Conservation (phyloP, 2,888 invertebrate genomes). For the Parnassius glacialis region DNA sequence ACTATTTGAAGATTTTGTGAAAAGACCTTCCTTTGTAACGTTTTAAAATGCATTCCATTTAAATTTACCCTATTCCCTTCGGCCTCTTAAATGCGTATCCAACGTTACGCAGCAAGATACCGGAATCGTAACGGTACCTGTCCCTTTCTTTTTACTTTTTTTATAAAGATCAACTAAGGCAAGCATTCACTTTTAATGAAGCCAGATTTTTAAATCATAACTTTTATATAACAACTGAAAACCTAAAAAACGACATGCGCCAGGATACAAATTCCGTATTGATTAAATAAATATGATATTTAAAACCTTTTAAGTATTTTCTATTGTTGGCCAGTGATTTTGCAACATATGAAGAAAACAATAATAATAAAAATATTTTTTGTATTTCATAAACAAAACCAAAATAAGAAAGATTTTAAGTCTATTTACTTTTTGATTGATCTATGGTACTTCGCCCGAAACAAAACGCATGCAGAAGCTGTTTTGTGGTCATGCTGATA, state of each 20-base stretch:
- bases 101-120: slow-evolving; percentile 50
- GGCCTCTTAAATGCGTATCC: slow-evolving; percentile 26
- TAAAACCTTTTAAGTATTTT: too few relatives aligned
- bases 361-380: too few relatives aligned
- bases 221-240: slow-evolving; percentile 7
- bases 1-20: background rate
- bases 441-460: slow-evolving; percentile 48
- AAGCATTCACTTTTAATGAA: slow-evolving; percentile 76
- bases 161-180: slow-evolving; percentile 50
- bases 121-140: slow-evolving; percentile 70
- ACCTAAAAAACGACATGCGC: too few relatives aligned
- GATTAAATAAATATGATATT: too few relatives aligned
- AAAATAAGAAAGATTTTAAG: slow-evolving; percentile 18
- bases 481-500: slow-evolving; percentile 64
- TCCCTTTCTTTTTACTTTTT: slow-evolving; percentile 67
- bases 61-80: slow-evolving; percentile 33
- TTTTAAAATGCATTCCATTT: background rate
- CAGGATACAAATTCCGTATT: too few relatives aligned
- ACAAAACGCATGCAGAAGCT: slow-evolving; percentile 61
- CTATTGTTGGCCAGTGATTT: too few relatives aligned
- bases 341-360: too few relatives aligned
- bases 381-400: background rate
- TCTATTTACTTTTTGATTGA: slow-evolving; percentile 45
- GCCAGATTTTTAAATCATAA: slow-evolving; percentile 38
- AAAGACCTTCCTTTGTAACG: background rate